Evolutionary conservation across 2,888 invertebrate genomes (phyloP).

Genomic region (Drosophila anomalata): DNA sequence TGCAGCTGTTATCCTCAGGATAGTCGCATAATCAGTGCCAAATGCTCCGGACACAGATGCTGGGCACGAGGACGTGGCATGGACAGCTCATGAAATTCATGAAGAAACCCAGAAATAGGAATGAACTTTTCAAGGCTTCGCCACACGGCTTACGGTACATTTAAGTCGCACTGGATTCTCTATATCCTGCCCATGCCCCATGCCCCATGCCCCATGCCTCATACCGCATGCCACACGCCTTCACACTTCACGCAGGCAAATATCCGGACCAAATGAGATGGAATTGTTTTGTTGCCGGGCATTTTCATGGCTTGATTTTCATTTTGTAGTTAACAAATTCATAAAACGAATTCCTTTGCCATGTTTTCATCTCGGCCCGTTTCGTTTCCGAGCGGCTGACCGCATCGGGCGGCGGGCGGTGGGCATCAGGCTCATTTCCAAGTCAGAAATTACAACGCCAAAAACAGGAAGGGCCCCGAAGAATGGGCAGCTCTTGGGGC

Average conservation of each 20-base stretch:
- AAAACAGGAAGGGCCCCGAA: conserved; percentile 16
- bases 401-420: conserved; percentile 12
- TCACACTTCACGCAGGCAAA: conserved; percentile 12
- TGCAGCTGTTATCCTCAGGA: conserved; percentile 14
- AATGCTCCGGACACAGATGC: conserved; percentile 42
- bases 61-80: conserved; percentile 29
- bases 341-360: conserved; percentile 68
- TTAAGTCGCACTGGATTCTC: conserved; percentile 27
- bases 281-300: conserved; percentile 41
- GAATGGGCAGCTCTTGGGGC: conserved; percentile 22
- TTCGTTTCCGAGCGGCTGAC: conserved; percentile 62
- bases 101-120: conserved; percentile 41
- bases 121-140: conserved; percentile 32
- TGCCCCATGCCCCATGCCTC: not conserved
- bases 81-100: conserved; percentile 71
- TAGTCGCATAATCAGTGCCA: conserved; percentile 66
- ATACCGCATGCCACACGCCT: not conserved
- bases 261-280: conserved; percentile 32
- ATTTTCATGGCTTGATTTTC: conserved; percentile 61
- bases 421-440: conserved; percentile 67
- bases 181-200: not conserved
- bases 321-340: conserved; percentile 73
- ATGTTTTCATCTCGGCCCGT: conserved; percentile 39
- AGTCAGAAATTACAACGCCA: conserved; percentile 57
- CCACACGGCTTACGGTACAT: conserved; percentile 44